A percentile compares a stretch with the other conserved stretches of the same genome.
These are phyloP conservation scores for Anisognathus igniventris DNA, from an alignment of 2,797 vertebrate species.

Conservation along the genomic window DNA sequence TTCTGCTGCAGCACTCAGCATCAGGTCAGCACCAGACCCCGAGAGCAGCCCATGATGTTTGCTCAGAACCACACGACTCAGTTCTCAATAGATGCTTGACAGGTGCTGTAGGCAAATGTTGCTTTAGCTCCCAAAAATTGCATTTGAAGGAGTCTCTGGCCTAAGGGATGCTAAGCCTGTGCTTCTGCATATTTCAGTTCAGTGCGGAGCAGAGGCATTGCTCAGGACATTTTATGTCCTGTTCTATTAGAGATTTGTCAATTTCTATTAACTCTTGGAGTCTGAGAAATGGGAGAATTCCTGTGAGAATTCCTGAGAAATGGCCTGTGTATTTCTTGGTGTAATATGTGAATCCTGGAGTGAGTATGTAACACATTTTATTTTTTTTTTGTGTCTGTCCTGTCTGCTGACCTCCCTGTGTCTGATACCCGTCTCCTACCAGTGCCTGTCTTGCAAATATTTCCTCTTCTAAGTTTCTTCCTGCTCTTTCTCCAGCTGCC, in stretches of 20 bases:
- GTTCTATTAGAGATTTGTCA: constrained; percentile 14
- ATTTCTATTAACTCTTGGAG: background rate
- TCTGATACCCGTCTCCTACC: background rate
- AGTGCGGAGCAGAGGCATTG: background rate
- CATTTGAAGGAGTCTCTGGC: constrained; percentile 30
- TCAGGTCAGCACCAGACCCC: constrained; percentile 2
- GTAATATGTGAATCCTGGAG: background rate
- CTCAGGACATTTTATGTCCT: constrained; percentile 25
- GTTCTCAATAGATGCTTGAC: constrained; percentile 7
- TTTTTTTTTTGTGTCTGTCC: background rate
- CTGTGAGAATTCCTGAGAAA: too few relatives aligned
- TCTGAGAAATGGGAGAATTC: background rate
- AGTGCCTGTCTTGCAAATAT: background rate
- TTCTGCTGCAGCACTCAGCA: background rate
- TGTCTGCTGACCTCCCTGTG: background rate
- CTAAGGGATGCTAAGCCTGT: background rate
- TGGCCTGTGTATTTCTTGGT: background rate
- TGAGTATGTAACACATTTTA: background rate
- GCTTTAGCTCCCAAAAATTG: constrained; percentile 30
- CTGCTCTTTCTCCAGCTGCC: background rate
- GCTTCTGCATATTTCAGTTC: background rate
- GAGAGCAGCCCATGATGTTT: background rate
- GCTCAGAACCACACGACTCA: background rate
- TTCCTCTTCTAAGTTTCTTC: background rate
- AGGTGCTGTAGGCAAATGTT: constrained; percentile 54